Evolutionary conservation across 23 tunicate genomes (phyloP), one percentile per base, ranked within the genome.

Genomic region (Oikopleura vanhoeffeni): DNA sequence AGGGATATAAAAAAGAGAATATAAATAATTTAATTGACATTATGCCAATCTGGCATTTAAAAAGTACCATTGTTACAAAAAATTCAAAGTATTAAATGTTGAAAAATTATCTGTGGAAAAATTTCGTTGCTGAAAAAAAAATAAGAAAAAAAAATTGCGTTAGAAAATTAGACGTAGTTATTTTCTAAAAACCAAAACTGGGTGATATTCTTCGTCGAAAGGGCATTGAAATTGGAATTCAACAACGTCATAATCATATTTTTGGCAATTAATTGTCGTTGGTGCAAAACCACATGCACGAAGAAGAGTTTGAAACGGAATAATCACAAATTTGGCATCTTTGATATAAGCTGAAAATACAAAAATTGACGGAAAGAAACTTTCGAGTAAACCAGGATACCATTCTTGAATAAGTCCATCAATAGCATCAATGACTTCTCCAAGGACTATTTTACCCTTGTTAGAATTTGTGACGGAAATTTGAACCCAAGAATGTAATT

Each of bases 301-400:
- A 38, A 71, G 79, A 2, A 71, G 32, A 30, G 4, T 13, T 2
- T 33, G 79, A 18, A 71, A 13, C 36, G 79, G 79, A 18, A 71
- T 3, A 28, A 71, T 71, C 3, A 32, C 79, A 18, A 13, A 13
- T 71, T 18, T 71, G 2, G 27, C 79, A 18, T 71, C 34, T 32
- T 71, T 71, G 38, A 71, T 38, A 71, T 71, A 71, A 71, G 35
- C 79, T 33, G 36, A 71, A 30, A 71, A 71, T 13, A 32, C 38
- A 32, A 13, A 71, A 71, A 13, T 13, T 4, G 35, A 30, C 2
- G 79, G 79, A 32, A 71, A 18, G 79, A 71, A 71, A 32, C 35
- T 71, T 18, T 71, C 79, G 34, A 71, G 2, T 33, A 71, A 38
- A 2, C 79, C 79, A 24, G 79, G 79, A 71, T 71, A 71, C 79